phyloP scores from a whole-genome alignment of 37 sponge, comb jelly and placozoan genomes.

The Ephydatia muelleri region DNA sequence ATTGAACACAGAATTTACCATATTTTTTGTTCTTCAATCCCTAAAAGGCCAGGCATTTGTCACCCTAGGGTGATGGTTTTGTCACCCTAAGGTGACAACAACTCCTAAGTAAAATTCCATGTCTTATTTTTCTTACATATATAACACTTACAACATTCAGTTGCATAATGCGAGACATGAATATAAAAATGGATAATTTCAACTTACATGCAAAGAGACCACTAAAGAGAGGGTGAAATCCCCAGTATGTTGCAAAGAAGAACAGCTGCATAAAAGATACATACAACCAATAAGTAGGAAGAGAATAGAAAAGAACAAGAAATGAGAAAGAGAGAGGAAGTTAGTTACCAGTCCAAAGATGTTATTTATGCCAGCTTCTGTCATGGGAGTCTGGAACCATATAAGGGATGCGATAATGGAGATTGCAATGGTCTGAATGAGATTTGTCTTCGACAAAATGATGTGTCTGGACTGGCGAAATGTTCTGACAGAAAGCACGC shows the following conservation, averaged over 20 bases:
- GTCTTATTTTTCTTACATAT: too few relatives aligned
- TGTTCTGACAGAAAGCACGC: slow-evolving; percentile 53
- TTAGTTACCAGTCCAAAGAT: slow-evolving; percentile 27
- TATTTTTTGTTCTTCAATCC: too few relatives aligned
- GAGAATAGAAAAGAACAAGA: not conserved
- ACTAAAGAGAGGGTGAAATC: slow-evolving; percentile 28
- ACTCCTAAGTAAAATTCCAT: too few relatives aligned
- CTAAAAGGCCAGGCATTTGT: too few relatives aligned
- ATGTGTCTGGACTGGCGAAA: slow-evolving; percentile 42
- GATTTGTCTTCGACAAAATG: slow-evolving; percentile 35
- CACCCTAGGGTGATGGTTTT: too few relatives aligned
- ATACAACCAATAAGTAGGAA: not conserved
- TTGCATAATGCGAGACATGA: too few relatives aligned
- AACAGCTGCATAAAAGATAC: slow-evolving; percentile 69
- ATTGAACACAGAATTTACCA: too few relatives aligned
- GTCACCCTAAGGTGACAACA: too few relatives aligned
- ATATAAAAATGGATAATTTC: too few relatives aligned
- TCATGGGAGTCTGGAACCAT: slow-evolving; percentile 75
- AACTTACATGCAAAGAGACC: slow-evolving; percentile 39
- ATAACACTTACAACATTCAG: too few relatives aligned
- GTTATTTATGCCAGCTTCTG: slow-evolving; percentile 55
- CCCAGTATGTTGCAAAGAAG: slow-evolving; percentile 55
- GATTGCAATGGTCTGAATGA: slow-evolving; percentile 27
- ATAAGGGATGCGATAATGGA: slow-evolving; percentile 34
- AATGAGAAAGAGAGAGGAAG: not conserved